These are phyloP conservation scores for Ammodytes dubius DNA, from an alignment of 2,113 vertebrate species.

Conservation along the genomic window DNA sequence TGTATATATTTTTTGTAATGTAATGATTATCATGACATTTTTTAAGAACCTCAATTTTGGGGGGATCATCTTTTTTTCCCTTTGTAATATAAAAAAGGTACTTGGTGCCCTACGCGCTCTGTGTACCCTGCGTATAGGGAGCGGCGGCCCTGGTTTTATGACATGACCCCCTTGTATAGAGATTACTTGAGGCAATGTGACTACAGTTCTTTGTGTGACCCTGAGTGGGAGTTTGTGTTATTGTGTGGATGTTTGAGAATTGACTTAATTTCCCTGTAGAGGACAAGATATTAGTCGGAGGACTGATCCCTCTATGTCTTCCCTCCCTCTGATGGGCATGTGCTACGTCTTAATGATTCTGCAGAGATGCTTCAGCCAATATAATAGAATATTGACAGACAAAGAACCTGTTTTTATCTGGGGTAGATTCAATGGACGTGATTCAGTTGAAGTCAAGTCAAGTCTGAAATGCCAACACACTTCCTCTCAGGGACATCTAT, in stretches of 20 bases:
- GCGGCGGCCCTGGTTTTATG: background rate
- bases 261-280: slow-evolving; percentile 69
- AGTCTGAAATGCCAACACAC: slow-evolving; percentile 43
- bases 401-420: slow-evolving; percentile 2
- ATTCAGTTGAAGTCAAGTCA: slow-evolving; percentile 5
- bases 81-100: too few relatives aligned
- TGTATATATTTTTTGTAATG: too few relatives aligned
- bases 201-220: slow-evolving; percentile 24
- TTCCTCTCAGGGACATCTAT: slow-evolving; percentile 15
- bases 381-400: background rate
- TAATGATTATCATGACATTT: too few relatives aligned
- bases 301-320: background rate
- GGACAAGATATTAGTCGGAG: slow-evolving; percentile 44
- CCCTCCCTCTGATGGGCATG: background rate
- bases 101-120: too few relatives aligned
- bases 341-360: slow-evolving; percentile 20
- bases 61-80: too few relatives aligned
- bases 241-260: slow-evolving; percentile 30
- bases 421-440: background rate
- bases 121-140: too few relatives aligned
- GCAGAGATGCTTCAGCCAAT: background rate
- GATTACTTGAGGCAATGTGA: slow-evolving; percentile 8
- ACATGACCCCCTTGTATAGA: background rate
- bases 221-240: slow-evolving; percentile 31
- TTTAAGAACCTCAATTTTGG: too few relatives aligned